Percentiles rank a stretch among this genome's conserved stretches.
Evolutionary conservation across 2,797 vertebrate genomes (phyloP).

Genomic region (Muscicapa striata): DNA sequence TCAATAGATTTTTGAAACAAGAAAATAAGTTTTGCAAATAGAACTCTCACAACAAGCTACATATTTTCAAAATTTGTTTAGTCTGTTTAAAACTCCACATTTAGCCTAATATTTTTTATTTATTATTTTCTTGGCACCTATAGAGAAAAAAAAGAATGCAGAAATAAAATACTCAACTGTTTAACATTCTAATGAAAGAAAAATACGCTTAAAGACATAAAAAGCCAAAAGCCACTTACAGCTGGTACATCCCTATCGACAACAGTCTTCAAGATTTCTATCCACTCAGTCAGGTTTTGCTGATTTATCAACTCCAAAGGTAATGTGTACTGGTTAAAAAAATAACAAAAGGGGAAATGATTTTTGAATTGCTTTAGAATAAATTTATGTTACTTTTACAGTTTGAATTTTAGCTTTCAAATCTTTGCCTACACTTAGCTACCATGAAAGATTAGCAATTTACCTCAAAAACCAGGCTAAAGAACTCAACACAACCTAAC

Average conservation of each 20-base stretch:
- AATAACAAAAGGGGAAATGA: background rate
- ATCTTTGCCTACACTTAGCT: background rate
- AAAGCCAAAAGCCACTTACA: constrained; percentile 78
- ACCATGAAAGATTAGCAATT: background rate
- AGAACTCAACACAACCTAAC: background rate
- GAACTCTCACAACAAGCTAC: background rate
- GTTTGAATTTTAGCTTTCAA: background rate
- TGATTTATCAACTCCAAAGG: constrained; percentile 98
- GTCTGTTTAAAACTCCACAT: background rate
- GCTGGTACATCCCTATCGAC: constrained; percentile 96
- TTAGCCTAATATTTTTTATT: background rate
- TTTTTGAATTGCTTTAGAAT: background rate
- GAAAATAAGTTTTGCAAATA: background rate
- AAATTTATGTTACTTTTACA: background rate
- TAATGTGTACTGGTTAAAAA: constrained; percentile 88
- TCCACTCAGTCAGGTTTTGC: constrained; percentile 97
- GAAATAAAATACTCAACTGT: background rate
- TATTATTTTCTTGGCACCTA: background rate
- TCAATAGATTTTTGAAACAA: background rate
- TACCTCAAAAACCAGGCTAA: background rate
- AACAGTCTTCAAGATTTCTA: constrained; percentile 97
- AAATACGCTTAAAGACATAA: background rate
- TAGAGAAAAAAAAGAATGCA: background rate
- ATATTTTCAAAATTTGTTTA: background rate
- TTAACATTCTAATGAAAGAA: background rate